phyloP scores from a whole-genome alignment of 2,888 invertebrate genomes.

The Frankliniella fusca region DNA sequence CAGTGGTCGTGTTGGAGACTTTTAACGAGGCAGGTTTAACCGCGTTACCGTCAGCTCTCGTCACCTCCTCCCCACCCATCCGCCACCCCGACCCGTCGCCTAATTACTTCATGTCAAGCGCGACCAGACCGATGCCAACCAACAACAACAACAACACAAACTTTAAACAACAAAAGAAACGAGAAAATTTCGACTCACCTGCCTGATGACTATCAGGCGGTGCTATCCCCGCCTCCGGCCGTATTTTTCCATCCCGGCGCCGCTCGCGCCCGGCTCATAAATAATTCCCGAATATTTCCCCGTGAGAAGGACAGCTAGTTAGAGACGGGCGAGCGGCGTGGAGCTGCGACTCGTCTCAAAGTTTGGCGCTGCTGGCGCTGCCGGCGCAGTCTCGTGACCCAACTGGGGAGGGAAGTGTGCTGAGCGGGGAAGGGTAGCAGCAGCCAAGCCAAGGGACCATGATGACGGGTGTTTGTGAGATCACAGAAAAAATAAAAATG shows the following conservation, averaged over 20 bases:
- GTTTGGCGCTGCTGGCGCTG: background rate
- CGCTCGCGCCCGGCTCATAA: background rate
- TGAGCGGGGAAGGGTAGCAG: background rate
- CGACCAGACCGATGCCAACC: no score
- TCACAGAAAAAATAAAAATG: no score
- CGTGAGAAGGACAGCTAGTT: slow-evolving; percentile 6
- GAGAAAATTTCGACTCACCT: no score
- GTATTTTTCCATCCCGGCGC: background rate
- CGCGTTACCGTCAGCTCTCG: no score
- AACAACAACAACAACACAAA: background rate
- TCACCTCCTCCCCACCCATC: background rate
- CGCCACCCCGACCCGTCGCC: background rate
- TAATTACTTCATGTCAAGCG: background rate
- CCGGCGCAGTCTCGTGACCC: background rate
- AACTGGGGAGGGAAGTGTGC: background rate
- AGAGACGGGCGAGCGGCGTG: background rate
- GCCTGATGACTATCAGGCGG: no score
- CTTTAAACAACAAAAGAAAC: background rate
- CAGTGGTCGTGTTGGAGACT: no score
- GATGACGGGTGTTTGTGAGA: no score
- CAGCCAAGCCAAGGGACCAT: no score
- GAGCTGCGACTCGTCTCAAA: slow-evolving; percentile 3
- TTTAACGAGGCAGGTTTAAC: no score
- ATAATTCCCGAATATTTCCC: background rate
- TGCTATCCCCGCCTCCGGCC: no score